Evolutionary conservation across 2,113 vertebrate species (phyloP), one percentile per base, ranked within the genome.

Genomic region (Todiramphus chloris): DNA sequence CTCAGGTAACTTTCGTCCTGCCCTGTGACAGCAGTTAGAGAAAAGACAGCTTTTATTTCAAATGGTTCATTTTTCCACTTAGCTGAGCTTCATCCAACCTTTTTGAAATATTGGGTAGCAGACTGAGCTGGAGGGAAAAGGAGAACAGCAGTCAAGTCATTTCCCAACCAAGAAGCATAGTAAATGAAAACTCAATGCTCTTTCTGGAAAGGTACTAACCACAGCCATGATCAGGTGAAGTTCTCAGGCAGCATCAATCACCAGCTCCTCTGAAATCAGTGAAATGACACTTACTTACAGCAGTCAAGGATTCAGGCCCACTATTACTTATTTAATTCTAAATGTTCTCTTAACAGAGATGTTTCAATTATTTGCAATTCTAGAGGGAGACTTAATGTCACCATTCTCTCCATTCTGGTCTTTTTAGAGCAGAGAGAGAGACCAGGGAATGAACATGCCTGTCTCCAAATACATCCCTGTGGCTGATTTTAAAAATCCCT

Each of bases 41-140:
- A 46, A 86, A 79, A 89, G 27, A 39, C 17, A 62, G 58, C 10
- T 92, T 96, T 95, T 89, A 94, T 94, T 94, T 89, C 81, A 95
- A 95, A 87, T 4, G 1, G 44, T 41, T 84, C 66, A 19, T 94
- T 95, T 92, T 91, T 92, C 74, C 69, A 89, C 81, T 91, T 84
- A 93, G 80, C 67, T 94, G 83, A 94, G 62, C 66, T 92, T 94
- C 74, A 94, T 82, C 89, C 86, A 89, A 33, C 73, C 62, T 84
- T 92, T 89, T 60, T 89, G 80, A 91, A 92, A 95, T 85, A 90
- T 33, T 89, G 30, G 62, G 35, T 90, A 72, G 39, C 89, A 94
- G 60, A 23, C 92, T 92, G 85, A 93, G 88, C 75, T 93, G 64
- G 55, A 94, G 50, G 56, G 55, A 31, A 90, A 83, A 83, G n/a